Evolutionary conservation across 2,797 vertebrate species (phyloP).

Genomic region (Acanthurus leucopareius): DNA sequence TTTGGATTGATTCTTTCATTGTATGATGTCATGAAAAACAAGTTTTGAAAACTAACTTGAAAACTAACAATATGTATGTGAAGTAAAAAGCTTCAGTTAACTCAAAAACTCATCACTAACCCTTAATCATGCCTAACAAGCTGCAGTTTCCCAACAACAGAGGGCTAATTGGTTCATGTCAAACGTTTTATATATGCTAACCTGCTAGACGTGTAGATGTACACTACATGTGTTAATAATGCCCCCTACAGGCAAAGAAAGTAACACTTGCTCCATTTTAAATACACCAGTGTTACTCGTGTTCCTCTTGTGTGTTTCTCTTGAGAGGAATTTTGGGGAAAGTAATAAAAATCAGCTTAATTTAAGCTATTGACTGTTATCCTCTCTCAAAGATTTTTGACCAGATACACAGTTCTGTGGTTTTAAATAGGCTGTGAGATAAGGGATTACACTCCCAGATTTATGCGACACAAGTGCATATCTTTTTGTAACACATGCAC

Average conservation of each 20-base stretch:
- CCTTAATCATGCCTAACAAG: no score
- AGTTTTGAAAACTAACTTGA: no score
- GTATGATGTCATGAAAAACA: no score
- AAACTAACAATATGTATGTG: background rate
- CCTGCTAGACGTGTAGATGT: background rate
- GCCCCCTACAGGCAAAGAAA: background rate
- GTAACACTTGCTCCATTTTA: background rate
- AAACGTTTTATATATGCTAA: background rate
- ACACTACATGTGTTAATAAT: background rate
- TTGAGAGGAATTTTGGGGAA: background rate
- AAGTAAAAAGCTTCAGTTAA: no score
- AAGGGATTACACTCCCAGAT: conserved; percentile 30
- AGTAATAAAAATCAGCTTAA: background rate
- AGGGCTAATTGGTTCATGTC: background rate
- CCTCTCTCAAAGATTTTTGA: background rate
- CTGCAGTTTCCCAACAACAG: background rate
- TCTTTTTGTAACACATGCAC: conserved; percentile 18
- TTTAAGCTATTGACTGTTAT: background rate
- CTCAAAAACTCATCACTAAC: no score
- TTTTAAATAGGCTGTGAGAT: conserved; percentile 37
- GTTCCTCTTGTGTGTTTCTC: background rate
- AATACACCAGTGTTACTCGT: background rate
- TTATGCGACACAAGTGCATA: conserved; percentile 31
- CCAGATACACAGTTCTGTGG: background rate
- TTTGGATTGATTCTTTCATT: no score